phyloP scores from a whole-genome alignment of 1,140 invertebrate genomes.

The Plectrocnemia conspersa region DNA sequence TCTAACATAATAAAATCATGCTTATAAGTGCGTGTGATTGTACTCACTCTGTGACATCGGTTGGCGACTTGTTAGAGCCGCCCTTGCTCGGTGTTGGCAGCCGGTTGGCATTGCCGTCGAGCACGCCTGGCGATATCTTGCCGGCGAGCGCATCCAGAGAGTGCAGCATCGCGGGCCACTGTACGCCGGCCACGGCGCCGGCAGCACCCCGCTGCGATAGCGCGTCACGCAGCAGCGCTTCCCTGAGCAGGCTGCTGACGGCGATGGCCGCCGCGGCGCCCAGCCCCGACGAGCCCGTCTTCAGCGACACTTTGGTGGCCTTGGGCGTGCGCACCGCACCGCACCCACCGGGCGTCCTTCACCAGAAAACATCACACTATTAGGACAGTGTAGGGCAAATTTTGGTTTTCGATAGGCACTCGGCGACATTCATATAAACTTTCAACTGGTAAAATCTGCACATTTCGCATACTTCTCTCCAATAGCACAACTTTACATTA shows the following conservation, averaged over 20 bases:
- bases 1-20: no score
- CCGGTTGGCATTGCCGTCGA: conserved; percentile 56
- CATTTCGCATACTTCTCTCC: no score
- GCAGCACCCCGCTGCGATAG: conserved; percentile 20
- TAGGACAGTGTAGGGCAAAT: no score
- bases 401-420: no score
- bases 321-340: conserved; percentile 14
- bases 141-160: conserved; percentile 73
- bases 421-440: no score
- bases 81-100: conserved; percentile 39
- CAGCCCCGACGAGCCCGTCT: conserved; percentile 20
- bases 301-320: conserved; percentile 23
- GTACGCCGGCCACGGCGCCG: conserved; percentile 41
- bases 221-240: conserved; percentile 22
- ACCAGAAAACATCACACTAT: no score
- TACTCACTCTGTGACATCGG: conserved; percentile 30
- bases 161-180: conserved; percentile 63
- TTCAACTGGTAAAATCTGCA: no score
- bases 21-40: not conserved
- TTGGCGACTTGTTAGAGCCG: conserved; percentile 39
- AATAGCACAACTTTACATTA: no score
- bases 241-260: conserved; percentile 1
- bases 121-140: conserved; percentile 68
- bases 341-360: conserved; percentile 17
- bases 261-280: conserved; percentile 27